Base-by-base conservation (phyloP, 92 coral and sea anemone genomes). In the Diadumene lineata region DNA sequence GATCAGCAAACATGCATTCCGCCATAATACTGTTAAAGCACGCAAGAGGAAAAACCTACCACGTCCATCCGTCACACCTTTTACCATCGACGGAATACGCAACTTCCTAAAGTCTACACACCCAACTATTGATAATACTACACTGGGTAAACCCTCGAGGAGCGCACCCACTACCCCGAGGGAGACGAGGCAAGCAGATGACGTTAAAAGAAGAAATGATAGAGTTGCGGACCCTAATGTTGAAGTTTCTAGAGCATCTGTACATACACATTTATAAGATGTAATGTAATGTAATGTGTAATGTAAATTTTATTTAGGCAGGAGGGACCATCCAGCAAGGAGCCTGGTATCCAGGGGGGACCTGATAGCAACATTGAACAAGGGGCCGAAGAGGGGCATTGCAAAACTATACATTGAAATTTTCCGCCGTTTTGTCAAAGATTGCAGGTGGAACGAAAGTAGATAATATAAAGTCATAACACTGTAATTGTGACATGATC, bases 1-100 rank as follows among this genome's bases (percentile, higher is more conserved):
- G 76, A 56, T 89, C 19, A 77, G 91, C 25, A 62, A 43, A 61
- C 94, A 89, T 81, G 83, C 90, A 22, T 85, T 89, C 43, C 85
- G 86, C 17, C 79, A 82, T 56, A 69, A 68, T 51, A 28, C 62
- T 15, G 62, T 32, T 10, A 22, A 23, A 2, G 66, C 33, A 25
- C 64, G 31, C 4, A 6, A 3, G 0, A 62, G 68, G 24, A 15
- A 21, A 25, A 7, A 17, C 68, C 38, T n/a, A 28, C 68, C 7
- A 10, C 65, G 43, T 6, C 38, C 31, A 7, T 31, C 27, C 1
- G 31, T 31, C 65, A 60, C 31, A 4, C 23, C 17, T 2, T 11
- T 0, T 22, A 31, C 68, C 29, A 28, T 62, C 7, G 43, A 28
- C 19, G 31, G 43, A 31, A 6, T 53, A 53, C 58, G 58, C 19